Evolutionary conservation across 2,113 vertebrate genomes (phyloP), one percentile per base, ranked within the genome.

Genomic region (Hiodon alosoides): DNA sequence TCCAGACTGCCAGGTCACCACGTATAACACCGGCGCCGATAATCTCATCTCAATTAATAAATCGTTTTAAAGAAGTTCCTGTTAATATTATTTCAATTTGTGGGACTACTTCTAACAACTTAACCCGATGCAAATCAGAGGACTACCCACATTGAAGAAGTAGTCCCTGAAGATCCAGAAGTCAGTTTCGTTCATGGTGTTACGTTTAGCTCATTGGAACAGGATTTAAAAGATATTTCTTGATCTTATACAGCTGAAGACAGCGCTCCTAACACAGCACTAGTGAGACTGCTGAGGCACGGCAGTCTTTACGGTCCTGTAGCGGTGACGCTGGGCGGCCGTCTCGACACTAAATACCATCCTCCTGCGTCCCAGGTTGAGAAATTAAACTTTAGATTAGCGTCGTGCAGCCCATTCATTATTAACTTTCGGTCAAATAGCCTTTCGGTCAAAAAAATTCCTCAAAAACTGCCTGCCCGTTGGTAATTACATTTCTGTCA

Each of bases 391-490:
- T 58, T 77, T 52, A 11, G 13, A 64, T 7, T 9, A 53, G 54
- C 9, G 8, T 5, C 47, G 51, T 65, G 51, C 47, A 48, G 52
- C 69, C 52, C 61, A 72, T 67, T 54, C 76, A 77, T 77, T 72
- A 77, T 77, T 77, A 72, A 66, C 52, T 72, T 53, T n/a, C n/a
- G n/a, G n/a, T n/a, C n/a, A 74, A n/a, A 14, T 7, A 67, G 16
- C 58, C 31, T 31, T 65, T 74, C 59, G 52, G 67, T 67, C 71
- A 75, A 71, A 65, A 68, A 78, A 58, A 75, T 66, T 75, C 52
- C 47, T 67, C 76, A 67, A 67, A 61, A 75, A 71, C 73, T 67
- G 51, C 48, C 72, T n/a, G 17, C 53, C 68, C 61, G 53, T 67
- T 60, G 60, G 60, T 74, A 74, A 71, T 71, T 47, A 52, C 4